Percentiles rank a stretch among this genome's conserved stretches.
Conservation (phyloP, 2,888 invertebrate species). For the Sussaba pulchella region DNA sequence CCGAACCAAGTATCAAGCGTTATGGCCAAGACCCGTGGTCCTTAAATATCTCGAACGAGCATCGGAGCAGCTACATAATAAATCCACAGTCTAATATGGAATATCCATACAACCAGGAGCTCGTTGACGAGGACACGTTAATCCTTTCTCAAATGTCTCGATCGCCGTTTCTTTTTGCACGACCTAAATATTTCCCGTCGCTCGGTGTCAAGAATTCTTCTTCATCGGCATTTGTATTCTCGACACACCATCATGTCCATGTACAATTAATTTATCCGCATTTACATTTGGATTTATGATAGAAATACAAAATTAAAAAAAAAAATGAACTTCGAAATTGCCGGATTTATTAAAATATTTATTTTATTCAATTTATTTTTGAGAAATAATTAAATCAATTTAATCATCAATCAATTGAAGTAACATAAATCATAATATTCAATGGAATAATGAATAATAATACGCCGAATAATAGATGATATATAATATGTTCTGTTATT, state of each 20-base stretch:
- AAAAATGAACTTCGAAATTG: too few relatives aligned
- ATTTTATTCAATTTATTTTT: too few relatives aligned
- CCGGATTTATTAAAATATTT: too few relatives aligned
- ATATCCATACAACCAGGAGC: slow-evolving; percentile 60
- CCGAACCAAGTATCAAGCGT: slow-evolving; percentile 26
- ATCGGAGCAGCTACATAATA: slow-evolving; percentile 49
- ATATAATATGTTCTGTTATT: too few relatives aligned
- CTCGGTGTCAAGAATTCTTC: slow-evolving; percentile 17
- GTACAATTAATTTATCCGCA: background rate
- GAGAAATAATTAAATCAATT: too few relatives aligned
- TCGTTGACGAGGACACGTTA: slow-evolving; percentile 65
- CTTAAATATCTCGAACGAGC: slow-evolving; percentile 54
- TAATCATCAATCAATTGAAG: too few relatives aligned
- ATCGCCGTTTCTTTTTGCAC: slow-evolving; percentile 19
- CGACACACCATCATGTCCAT: background rate
- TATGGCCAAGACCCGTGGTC: slow-evolving; percentile 5
- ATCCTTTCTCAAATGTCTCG: slow-evolving; percentile 54
- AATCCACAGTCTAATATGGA: slow-evolving; percentile 61
- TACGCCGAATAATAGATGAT: too few relatives aligned
- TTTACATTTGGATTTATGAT: too few relatives aligned
- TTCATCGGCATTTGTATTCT: background rate
- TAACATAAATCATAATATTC: too few relatives aligned
- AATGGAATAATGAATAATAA: too few relatives aligned
- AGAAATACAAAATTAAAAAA: too few relatives aligned
- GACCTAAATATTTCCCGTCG: slow-evolving; percentile 29